These are phyloP conservation scores for Caenorhabditis latens DNA, from an alignment of 1,140 invertebrate genomes.

Conservation along the genomic window DNA sequence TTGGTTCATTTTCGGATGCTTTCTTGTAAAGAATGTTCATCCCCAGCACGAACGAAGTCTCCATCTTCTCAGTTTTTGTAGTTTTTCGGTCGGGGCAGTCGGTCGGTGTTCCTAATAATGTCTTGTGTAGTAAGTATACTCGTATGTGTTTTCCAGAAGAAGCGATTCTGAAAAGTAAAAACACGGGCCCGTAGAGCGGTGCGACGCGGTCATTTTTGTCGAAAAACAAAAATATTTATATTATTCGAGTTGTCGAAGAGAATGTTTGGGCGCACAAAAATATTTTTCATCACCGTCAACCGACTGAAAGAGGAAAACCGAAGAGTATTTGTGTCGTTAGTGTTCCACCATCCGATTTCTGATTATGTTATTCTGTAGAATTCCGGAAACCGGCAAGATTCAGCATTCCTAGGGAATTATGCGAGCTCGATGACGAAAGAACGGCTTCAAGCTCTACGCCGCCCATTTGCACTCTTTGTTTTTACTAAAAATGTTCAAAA, in stretches of 20 bases:
- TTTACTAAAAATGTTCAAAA: neutral
- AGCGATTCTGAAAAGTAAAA: slow-evolving; percentile 51
- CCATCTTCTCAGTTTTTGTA: neutral
- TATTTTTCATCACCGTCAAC: slow-evolving; percentile 43
- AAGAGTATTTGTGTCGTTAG: slow-evolving; percentile 29
- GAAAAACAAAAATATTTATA: slow-evolving; percentile 56
- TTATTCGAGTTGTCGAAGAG: slow-evolving; percentile 50
- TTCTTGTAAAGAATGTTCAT: neutral
- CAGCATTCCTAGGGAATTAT: neutral
- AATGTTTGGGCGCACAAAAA: slow-evolving; percentile 54
- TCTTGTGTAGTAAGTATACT: slow-evolving; percentile 37
- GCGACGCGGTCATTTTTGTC: slow-evolving; percentile 51
- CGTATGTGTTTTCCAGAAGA: slow-evolving; percentile 46
- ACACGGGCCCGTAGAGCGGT: slow-evolving; percentile 44
- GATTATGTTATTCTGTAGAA: neutral
- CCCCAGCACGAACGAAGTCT: neutral
- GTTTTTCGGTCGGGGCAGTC: neutral
- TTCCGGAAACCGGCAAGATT: neutral
- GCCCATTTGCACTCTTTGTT: slow-evolving; percentile 36
- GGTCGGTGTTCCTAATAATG: slow-evolving; percentile 36
- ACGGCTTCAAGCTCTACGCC: neutral
- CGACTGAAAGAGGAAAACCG: slow-evolving; percentile 29
- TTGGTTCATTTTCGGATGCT: too few relatives aligned
- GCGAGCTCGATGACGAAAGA: neutral
- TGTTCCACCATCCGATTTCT: slow-evolving; percentile 7